phyloP scores from a whole-genome alignment of 2,888 invertebrate genomes.

The Nasonia oneida region DNA sequence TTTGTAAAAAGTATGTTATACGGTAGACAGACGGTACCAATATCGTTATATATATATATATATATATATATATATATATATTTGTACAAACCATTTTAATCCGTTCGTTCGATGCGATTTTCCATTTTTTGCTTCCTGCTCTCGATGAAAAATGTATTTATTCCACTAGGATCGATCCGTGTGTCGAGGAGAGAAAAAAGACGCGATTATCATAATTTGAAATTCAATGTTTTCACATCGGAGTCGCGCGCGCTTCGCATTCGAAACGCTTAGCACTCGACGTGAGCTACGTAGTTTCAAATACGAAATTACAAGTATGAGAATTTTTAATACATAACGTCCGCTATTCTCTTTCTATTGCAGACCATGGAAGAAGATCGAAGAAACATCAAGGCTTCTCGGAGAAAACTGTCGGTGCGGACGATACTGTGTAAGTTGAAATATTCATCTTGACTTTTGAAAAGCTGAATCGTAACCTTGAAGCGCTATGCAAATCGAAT shows the following conservation, averaged over 20 bases:
- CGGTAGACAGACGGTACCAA: too few relatives aligned
- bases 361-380: constrained; percentile 53
- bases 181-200: neutral
- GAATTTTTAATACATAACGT: neutral
- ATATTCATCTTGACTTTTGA: neutral
- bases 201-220: constrained; percentile 13
- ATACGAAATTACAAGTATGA: neutral
- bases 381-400: neutral
- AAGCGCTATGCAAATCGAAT: neutral
- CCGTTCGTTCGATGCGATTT: too few relatives aligned
- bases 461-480: neutral
- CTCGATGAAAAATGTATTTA: neutral
- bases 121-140: neutral
- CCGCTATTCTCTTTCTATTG: neutral
- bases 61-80: too few relatives aligned
- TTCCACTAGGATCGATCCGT: neutral
- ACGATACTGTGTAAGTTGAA: constrained; percentile 35
- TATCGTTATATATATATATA: too few relatives aligned
- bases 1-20: too few relatives aligned
- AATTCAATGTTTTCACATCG: neutral
- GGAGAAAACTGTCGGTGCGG: neutral
- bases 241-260: neutral
- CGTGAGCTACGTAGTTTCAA: neutral
- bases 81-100: too few relatives aligned
- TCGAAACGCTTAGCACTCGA: neutral